phyloP scores from a whole-genome alignment of 1,140 invertebrate species.

The Helicoverpa armigera region DNA sequence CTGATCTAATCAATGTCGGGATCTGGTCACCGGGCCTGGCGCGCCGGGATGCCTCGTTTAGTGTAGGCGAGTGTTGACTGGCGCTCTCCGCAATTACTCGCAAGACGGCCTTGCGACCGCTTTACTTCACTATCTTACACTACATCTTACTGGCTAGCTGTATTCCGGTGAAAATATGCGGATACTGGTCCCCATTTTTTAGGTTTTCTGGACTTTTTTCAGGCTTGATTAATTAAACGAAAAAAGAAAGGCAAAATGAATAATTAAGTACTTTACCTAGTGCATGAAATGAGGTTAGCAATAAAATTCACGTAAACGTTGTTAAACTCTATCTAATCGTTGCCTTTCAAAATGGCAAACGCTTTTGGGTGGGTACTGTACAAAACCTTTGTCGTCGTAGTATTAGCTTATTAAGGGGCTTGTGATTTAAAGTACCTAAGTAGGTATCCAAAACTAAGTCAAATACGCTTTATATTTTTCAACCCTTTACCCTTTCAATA shows the following conservation, averaged over 20 bases:
- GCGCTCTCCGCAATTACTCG: neutral
- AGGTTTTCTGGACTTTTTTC: neutral
- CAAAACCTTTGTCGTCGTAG: no score
- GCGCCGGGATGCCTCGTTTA: conserved; percentile 7
- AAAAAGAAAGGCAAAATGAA: neutral
- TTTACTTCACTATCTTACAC: conserved; percentile 6
- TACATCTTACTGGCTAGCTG: neutral
- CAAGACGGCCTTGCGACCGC: conserved; percentile 13
- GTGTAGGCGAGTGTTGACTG: conserved; percentile 13
- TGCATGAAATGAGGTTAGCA: neutral
- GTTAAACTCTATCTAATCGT: neutral
- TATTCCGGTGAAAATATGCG: neutral
- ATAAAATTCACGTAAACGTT: neutral
- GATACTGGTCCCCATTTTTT: neutral
- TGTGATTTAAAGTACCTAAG: no score
- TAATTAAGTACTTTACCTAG: neutral
- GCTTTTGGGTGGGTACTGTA: no score
- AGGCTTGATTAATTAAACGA: neutral
- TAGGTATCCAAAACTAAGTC: no score
- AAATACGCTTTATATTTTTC: no score
- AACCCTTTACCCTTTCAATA: no score
- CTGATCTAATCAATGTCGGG: neutral
- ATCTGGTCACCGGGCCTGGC: neutral
- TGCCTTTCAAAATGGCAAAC: neutral
- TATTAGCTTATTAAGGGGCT: no score